These are phyloP conservation scores for Brachionus paranguensis DNA, from an alignment of 1,140 invertebrate species.

Conservation along the genomic window DNA sequence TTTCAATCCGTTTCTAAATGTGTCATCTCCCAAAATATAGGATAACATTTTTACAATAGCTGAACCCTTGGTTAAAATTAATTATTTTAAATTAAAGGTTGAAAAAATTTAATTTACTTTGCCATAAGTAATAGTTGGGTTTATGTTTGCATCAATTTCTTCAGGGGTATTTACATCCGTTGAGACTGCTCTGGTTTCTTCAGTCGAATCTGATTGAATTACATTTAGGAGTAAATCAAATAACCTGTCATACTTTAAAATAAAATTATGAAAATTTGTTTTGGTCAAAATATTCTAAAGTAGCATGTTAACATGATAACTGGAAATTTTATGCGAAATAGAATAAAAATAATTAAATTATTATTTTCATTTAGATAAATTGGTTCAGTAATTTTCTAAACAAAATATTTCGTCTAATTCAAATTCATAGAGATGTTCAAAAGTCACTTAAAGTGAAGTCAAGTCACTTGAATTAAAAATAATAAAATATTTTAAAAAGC, in stretches of 20 bases:
- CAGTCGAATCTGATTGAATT: constrained; percentile 27
- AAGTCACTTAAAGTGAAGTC: too few species aligned
- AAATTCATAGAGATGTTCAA: too few species aligned
- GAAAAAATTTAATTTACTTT: neutral
- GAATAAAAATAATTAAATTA: too few species aligned
- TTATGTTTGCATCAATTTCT: constrained; percentile 23
- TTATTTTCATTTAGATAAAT: too few species aligned
- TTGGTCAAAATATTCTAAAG: neutral
- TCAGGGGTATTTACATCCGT: constrained; percentile 24
- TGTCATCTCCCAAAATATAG: constrained; percentile 75
- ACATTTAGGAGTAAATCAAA: constrained; percentile 18
- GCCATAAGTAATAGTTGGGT: constrained; percentile 28
- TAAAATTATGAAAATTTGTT: neutral
- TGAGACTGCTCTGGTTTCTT: constrained; percentile 7
- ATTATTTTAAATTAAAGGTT: neutral
- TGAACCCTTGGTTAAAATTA: constrained; percentile 62
- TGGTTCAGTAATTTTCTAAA: too few species aligned
- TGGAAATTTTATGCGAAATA: too few species aligned
- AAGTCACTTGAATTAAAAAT: too few species aligned
- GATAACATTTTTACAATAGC: constrained; percentile 89
- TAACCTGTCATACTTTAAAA: constrained; percentile 26
- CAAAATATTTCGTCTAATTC: too few species aligned
- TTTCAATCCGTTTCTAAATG: constrained; percentile 70
- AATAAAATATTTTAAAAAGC: too few species aligned
- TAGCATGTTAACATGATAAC: too few species aligned